Evolutionary conservation across 2,888 invertebrate genomes (phyloP).

Genomic region (Drosophila acutilabella): DNA sequence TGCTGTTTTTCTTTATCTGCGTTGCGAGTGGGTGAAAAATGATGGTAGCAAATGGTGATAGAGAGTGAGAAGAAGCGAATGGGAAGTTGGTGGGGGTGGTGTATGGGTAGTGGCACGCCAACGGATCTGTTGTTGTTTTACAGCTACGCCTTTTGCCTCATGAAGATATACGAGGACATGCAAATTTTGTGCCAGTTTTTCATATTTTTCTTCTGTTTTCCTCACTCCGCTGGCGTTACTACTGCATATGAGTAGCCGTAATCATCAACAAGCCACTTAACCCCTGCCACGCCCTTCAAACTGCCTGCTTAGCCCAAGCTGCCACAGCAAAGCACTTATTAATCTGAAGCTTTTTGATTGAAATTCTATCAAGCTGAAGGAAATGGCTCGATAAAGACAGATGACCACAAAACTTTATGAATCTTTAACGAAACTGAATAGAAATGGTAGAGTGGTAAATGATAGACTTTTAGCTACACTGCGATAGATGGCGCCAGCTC

Average conservation of each 20-base stretch:
- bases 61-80: background rate
- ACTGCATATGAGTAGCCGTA: slow-evolving; percentile 44
- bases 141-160: slow-evolving; percentile 45
- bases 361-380: slow-evolving; percentile 22
- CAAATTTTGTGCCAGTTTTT: slow-evolving; percentile 68
- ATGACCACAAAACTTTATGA: background rate
- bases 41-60: background rate
- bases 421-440: background rate
- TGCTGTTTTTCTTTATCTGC: slow-evolving; percentile 55
- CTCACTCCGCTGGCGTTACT: slow-evolving; percentile 5
- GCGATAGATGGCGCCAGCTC: background rate
- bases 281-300: background rate
- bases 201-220: slow-evolving; percentile 14
- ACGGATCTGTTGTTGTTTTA: slow-evolving; percentile 48
- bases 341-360: slow-evolving; percentile 26
- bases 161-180: slow-evolving; percentile 73
- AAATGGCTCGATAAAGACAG: background rate
- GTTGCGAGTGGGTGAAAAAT: background rate
- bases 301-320: background rate
- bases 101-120: background rate
- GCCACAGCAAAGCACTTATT: slow-evolving; percentile 5
- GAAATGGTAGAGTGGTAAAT: too few relatives aligned
- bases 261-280: slow-evolving; percentile 47
- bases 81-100: background rate
- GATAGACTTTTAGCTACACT: background rate